Percentiles rank a stretch among this genome's conserved stretches.
Evolutionary conservation across 2,888 invertebrate genomes (phyloP).

Genomic region (Hyppa rectilinea): DNA sequence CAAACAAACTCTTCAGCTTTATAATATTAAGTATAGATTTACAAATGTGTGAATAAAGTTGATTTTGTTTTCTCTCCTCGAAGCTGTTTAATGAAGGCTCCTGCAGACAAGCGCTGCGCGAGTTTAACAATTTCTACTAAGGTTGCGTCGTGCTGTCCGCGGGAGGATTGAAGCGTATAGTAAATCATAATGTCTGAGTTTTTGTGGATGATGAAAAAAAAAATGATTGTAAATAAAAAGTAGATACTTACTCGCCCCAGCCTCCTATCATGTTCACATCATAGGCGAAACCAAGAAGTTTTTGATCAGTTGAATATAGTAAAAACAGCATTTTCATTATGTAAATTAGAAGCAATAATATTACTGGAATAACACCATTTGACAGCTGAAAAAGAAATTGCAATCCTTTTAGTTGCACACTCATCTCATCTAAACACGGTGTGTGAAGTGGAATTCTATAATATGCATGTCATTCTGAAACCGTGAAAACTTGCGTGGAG

Average conservation of each 20-base stretch:
- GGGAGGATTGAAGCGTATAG: not conserved
- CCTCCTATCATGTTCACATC: slow-evolving; percentile 4
- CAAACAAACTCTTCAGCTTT: too few relatives aligned
- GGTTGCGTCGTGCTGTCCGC: not conserved
- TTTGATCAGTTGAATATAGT: not conserved
- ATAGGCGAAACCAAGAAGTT: not conserved
- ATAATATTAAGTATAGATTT: too few relatives aligned
- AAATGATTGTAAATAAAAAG: too few relatives aligned
- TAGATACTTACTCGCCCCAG: slow-evolving; percentile 8
- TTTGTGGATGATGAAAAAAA: not conserved
- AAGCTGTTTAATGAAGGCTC: not conserved
- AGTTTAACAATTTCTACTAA: not conserved
- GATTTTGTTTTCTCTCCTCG: too few relatives aligned
- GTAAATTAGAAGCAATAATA: not conserved
- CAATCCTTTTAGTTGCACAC: not conserved
- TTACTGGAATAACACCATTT: not conserved
- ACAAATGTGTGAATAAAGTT: not conserved
- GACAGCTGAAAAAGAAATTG: slow-evolving; percentile 6
- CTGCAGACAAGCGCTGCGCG: not conserved
- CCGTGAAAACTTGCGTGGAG: too few relatives aligned
- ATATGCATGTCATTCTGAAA: too few relatives aligned
- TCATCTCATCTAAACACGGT: too few relatives aligned
- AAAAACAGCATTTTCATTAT: not conserved
- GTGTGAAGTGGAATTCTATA: too few relatives aligned
- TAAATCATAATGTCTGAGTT: not conserved